Conservation (phyloP, 2,113 vertebrate species). For the Microtus ochrogaster region DNA sequence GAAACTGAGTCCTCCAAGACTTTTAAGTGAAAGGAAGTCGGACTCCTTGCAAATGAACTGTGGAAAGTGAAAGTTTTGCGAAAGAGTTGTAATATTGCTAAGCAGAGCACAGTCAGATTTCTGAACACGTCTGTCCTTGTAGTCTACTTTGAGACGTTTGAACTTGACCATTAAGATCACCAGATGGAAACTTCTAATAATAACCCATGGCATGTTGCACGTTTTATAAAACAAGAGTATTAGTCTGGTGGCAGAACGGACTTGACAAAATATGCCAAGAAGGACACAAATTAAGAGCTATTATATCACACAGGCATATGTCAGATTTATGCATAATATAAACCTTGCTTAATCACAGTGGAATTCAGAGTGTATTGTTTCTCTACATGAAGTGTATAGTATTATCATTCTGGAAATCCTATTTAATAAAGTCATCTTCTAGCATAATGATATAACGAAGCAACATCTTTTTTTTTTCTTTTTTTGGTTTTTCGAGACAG, state of each 20-base stretch:
- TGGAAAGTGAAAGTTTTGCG: background rate
- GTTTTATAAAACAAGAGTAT: background rate
- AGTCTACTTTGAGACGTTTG: background rate
- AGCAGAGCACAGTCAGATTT: background rate
- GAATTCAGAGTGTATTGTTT: background rate
- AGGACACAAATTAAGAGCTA: background rate
- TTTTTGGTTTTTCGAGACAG: no score
- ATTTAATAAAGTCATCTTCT: background rate
- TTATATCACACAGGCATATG: background rate
- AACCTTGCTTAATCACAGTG: background rate
- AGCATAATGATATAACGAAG: background rate
- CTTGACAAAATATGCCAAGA: background rate
- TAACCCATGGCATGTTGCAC: background rate
- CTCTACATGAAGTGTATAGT: background rate
- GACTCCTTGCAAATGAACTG: background rate
- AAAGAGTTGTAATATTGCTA: background rate
- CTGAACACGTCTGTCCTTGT: background rate
- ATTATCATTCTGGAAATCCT: background rate
- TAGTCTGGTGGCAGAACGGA: background rate
- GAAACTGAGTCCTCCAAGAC: background rate
- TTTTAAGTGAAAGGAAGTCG: background rate
- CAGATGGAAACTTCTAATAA: background rate
- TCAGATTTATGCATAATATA: background rate
- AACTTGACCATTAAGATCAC: background rate
- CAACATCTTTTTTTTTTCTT: no score